A percentile compares a stretch with the other conserved stretches of the same genome.
These are phyloP conservation scores for Orientallactaga sibirica DNA, from an alignment of 2,797 vertebrate genomes.

Conservation along the genomic window DNA sequence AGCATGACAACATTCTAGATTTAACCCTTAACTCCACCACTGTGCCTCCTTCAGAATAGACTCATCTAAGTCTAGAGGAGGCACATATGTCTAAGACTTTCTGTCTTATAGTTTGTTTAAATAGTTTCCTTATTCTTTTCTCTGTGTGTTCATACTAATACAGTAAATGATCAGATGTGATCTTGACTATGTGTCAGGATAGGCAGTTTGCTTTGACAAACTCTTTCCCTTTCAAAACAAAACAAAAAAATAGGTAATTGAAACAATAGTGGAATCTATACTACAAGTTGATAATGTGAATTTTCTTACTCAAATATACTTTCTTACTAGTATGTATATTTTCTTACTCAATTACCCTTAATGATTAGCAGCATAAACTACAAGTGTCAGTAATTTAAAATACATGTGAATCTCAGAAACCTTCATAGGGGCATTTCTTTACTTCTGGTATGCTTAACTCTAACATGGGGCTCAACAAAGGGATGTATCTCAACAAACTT, in stretches of 20 bases:
- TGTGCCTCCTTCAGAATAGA: constrained; percentile 16
- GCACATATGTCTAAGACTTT: background rate
- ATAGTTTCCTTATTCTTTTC: constrained; percentile 50
- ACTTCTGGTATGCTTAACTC: background rate
- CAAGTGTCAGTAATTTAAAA: background rate
- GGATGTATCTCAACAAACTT: background rate
- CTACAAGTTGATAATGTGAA: constrained; percentile 24
- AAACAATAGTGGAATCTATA: constrained; percentile 29
- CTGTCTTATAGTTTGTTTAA: constrained; percentile 38
- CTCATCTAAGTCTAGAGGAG: background rate
- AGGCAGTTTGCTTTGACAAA: constrained; percentile 30
- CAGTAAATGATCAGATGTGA: constrained; percentile 41
- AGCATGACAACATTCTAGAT: background rate
- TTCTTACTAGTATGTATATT: background rate
- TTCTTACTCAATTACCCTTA: no score
- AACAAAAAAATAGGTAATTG: constrained; percentile 36
- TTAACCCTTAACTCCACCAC: no score
- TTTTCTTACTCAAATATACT: constrained; percentile 27
- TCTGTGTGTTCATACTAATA: background rate
- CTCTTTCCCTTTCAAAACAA: background rate
- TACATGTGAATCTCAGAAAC: constrained; percentile 25
- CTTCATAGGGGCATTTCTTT: background rate
- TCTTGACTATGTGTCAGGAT: background rate
- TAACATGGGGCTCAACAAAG: background rate
- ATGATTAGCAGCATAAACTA: no score